Conservation (phyloP, 1,140 invertebrate species). For the Scaptodrosophila lebanonensis region DNA sequence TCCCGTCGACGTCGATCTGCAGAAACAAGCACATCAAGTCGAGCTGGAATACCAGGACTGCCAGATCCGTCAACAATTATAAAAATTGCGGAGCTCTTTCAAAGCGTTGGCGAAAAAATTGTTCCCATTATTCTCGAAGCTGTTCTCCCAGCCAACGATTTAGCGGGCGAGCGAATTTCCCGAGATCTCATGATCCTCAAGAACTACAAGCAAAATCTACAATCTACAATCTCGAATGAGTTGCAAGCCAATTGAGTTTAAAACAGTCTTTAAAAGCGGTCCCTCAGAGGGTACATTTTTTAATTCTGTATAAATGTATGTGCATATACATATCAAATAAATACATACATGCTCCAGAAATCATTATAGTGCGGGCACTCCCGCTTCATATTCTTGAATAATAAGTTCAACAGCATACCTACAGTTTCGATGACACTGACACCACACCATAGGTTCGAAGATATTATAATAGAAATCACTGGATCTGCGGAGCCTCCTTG, state of each 20-base stretch:
- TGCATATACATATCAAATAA: too few relatives aligned
- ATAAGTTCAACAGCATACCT: too few relatives aligned
- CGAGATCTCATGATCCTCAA: slow-evolving; percentile 35
- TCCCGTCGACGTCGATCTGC: slow-evolving; percentile 44
- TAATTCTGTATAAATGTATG: too few relatives aligned
- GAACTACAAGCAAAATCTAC: slow-evolving; percentile 29
- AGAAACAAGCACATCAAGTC: slow-evolving; percentile 8
- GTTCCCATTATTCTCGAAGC: slow-evolving; percentile 63
- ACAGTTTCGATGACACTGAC: too few relatives aligned
- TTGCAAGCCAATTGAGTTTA: neutral
- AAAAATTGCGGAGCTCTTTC: slow-evolving; percentile 64
- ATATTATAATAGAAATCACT: too few relatives aligned
- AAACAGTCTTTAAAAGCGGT: neutral
- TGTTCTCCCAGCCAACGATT: slow-evolving; percentile 39
- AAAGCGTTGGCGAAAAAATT: slow-evolving; percentile 62
- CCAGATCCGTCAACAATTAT: slow-evolving; percentile 69
- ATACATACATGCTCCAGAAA: too few relatives aligned
- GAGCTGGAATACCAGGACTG: slow-evolving; percentile 62
- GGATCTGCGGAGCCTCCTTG: too few relatives aligned
- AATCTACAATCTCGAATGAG: slow-evolving; percentile 32
- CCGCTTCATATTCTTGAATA: too few relatives aligned
- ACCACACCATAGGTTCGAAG: too few relatives aligned
- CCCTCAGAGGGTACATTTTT: too few relatives aligned
- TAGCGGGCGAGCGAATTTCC: slow-evolving; percentile 34
- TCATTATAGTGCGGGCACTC: too few relatives aligned